These are phyloP conservation scores for Philaethria dido DNA, from an alignment of 2,888 invertebrate genomes.

Conservation along the genomic window DNA sequence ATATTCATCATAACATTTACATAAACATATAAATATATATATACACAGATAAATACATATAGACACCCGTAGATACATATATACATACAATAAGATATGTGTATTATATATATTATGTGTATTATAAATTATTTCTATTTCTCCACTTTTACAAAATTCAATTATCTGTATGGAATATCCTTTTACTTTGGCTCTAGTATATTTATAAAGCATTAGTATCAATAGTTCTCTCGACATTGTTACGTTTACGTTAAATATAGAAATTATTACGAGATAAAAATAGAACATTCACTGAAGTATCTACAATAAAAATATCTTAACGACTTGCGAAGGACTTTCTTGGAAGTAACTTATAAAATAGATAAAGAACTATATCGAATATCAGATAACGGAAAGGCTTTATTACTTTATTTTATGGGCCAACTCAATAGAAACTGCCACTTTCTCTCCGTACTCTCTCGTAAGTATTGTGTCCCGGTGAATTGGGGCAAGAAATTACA, in stretches of 20 bases:
- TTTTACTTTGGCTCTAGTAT: too few relatives aligned
- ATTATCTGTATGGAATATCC: too few relatives aligned
- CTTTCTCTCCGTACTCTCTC: constrained; percentile 18
- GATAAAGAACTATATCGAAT: constrained; percentile 18
- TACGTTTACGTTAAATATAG: background rate
- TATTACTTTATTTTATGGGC: constrained; percentile 20
- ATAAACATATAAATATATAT: too few relatives aligned
- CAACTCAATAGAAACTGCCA: constrained; percentile 24
- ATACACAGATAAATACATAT: too few relatives aligned
- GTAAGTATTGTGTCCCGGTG: constrained; percentile 31
- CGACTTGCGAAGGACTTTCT: constrained; percentile 8
- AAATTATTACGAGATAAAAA: background rate
- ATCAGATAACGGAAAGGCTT: constrained; percentile 4
- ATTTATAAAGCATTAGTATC: too few relatives aligned
- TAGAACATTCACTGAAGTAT: background rate
- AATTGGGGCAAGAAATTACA: constrained; percentile 48
- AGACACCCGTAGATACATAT: too few relatives aligned
- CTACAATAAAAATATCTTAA: constrained; percentile 10
- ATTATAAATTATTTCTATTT: background rate
- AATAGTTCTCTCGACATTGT: background rate
- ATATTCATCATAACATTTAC: too few relatives aligned
- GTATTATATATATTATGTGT: too few relatives aligned
- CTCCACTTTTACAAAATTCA: too few relatives aligned
- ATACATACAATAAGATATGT: too few relatives aligned
- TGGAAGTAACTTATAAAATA: constrained; percentile 13